These are phyloP conservation scores for Actinernus sp. DNA, from an alignment of 92 coral and sea anemone genomes.

Conservation along the genomic window DNA sequence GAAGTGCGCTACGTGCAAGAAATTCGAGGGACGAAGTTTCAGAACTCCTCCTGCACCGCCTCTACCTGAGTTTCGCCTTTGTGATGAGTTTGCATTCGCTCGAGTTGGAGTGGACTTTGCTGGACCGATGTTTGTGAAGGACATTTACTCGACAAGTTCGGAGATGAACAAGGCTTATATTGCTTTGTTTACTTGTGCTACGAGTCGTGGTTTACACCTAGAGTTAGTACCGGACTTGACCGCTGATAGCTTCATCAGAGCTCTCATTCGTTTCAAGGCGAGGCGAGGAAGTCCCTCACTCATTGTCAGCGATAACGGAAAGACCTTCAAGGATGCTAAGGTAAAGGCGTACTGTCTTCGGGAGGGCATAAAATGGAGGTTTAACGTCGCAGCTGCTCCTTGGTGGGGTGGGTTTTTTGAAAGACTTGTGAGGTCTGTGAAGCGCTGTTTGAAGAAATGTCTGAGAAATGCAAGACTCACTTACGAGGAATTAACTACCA, in stretches of 20 bases:
- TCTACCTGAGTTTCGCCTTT: constrained; percentile 52
- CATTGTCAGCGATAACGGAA: constrained; percentile 52
- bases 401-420: constrained; percentile 66
- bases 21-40: constrained; percentile 40
- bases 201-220: constrained; percentile 53
- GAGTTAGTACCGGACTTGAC: constrained; percentile 51
- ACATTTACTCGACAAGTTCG: background rate
- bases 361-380: constrained; percentile 23
- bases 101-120: constrained; percentile 47
- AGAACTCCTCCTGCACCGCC: constrained; percentile 35
- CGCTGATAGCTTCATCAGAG: constrained; percentile 32
- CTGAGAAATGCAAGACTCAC: constrained; percentile 42
- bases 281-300: constrained; percentile 26
- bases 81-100: constrained; percentile 35
- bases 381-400: no score
- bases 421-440: constrained; percentile 50
- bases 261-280: constrained; percentile 43
- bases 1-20: constrained; percentile 44
- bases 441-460: constrained; percentile 52
- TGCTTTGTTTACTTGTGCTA: constrained; percentile 44
- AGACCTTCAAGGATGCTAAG: no score
- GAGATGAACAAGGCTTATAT: constrained; percentile 18
- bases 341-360: no score
- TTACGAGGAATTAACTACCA: constrained; percentile 59
- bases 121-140: constrained; percentile 46